phyloP scores from a whole-genome alignment of 1,140 invertebrate genomes.

The Antheraea pernyi region DNA sequence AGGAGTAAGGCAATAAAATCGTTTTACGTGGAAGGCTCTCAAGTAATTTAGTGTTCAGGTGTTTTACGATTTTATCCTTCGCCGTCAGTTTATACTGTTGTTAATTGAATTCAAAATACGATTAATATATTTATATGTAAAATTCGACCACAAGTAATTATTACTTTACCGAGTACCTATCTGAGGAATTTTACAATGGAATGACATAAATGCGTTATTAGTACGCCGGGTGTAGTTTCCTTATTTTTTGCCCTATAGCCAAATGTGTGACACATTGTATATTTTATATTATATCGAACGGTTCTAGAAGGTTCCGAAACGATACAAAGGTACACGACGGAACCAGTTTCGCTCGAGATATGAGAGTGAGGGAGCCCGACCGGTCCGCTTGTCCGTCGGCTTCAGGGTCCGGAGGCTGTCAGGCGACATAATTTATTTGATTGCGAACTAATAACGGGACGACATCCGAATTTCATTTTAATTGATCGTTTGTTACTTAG shows the following conservation, averaged over 20 bases:
- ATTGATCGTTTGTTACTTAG: not conserved
- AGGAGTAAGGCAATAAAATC: too few relatives aligned
- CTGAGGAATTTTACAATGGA: too few relatives aligned
- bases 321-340: not conserved
- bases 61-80: too few relatives aligned
- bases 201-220: too few relatives aligned
- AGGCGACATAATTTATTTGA: not conserved
- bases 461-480: not conserved
- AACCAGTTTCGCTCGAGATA: not conserved
- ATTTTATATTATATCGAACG: not conserved
- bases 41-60: too few relatives aligned
- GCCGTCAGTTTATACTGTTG: too few relatives aligned
- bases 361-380: not conserved
- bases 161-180: too few relatives aligned
- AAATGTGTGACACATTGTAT: not conserved
- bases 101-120: too few relatives aligned
- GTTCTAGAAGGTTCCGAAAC: not conserved
- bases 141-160: too few relatives aligned
- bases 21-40: too few relatives aligned
- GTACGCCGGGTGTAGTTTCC: not conserved
- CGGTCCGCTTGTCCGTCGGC: not conserved
- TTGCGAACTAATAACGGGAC: not conserved
- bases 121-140: too few relatives aligned
- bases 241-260: not conserved
- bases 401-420: not conserved